Conservation (phyloP, 2,888 invertebrate species). For the Micoletzkya japonica region DNA sequence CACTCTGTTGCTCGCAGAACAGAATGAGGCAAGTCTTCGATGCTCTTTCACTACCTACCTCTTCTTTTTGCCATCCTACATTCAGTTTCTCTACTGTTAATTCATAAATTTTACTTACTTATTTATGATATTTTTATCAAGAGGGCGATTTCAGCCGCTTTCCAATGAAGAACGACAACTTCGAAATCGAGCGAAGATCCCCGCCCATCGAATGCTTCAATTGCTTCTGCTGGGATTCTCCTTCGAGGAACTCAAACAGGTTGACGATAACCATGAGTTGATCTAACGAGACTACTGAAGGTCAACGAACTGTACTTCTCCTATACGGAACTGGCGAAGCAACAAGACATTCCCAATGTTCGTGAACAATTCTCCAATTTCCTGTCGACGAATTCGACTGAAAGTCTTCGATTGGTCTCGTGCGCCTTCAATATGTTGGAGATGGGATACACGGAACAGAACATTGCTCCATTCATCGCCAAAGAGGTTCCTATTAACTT, state of each 20-base stretch:
- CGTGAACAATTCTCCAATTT: constrained; percentile 25
- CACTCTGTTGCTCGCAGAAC: too few relatives aligned
- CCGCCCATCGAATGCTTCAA: constrained; percentile 42
- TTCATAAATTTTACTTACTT: too few relatives aligned
- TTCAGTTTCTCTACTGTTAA: too few relatives aligned
- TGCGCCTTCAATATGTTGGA: constrained; percentile 44
- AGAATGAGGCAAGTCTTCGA: too few relatives aligned
- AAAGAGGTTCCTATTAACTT: too few relatives aligned
- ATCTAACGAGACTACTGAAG: background rate
- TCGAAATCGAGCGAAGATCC: constrained; percentile 31
- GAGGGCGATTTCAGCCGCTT: too few relatives aligned
- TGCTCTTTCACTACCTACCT: too few relatives aligned
- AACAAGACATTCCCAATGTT: constrained; percentile 4
- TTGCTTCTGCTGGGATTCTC: constrained; percentile 44
- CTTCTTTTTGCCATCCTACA: too few relatives aligned
- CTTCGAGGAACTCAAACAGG: constrained; percentile 44
- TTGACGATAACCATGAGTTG: constrained; percentile 1
- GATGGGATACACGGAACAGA: constrained; percentile 34
- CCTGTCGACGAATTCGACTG: constrained; percentile 10
- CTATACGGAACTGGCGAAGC: constrained; percentile 13
- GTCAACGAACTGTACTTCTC: constrained; percentile 19
- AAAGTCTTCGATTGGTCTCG: constrained; percentile 27
- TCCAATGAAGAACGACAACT: background rate
- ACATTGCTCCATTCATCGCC: too few relatives aligned
- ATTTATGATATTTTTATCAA: too few relatives aligned